Evolutionary conservation across 2,113 vertebrate species (phyloP).

Genomic region (Urocynchramus pylzowi): DNA sequence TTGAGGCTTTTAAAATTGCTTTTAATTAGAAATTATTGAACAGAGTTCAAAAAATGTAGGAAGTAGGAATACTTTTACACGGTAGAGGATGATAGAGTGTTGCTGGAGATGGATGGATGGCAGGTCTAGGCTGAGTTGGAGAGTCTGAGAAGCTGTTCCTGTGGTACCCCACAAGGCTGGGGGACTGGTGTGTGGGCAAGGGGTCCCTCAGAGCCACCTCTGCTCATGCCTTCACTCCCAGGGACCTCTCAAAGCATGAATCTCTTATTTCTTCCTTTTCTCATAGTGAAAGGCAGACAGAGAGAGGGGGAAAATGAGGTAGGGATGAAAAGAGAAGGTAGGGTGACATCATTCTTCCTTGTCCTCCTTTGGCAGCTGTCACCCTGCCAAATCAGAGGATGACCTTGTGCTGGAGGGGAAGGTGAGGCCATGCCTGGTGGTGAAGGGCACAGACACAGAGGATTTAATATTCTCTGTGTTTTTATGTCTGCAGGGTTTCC

Average conservation of each 20-base stretch:
- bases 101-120: not conserved
- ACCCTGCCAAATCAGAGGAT: constrained; percentile 12
- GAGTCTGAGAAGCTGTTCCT: not conserved
- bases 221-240: constrained; percentile 19
- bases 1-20: not conserved
- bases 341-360: not conserved
- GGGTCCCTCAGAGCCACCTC: not conserved
- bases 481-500: not conserved
- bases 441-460: not conserved
- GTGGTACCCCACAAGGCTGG: not conserved
- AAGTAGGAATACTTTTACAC: not conserved
- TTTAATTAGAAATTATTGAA: not conserved
- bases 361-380: not conserved
- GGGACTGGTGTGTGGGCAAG: not conserved
- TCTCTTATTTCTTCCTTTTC: constrained; percentile 46
- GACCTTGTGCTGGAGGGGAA: not conserved
- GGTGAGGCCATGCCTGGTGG: not conserved
- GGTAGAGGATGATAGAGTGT: not conserved
- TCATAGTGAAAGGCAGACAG: not conserved
- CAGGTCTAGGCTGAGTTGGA: not conserved
- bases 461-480: not conserved
- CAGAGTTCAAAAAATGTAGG: not conserved
- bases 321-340: constrained; percentile 15
- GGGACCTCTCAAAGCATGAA: constrained; percentile 37
- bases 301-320: not conserved